Conservation (phyloP, 2,888 invertebrate species). For the Vannuccia rotundouncinata region DNA sequence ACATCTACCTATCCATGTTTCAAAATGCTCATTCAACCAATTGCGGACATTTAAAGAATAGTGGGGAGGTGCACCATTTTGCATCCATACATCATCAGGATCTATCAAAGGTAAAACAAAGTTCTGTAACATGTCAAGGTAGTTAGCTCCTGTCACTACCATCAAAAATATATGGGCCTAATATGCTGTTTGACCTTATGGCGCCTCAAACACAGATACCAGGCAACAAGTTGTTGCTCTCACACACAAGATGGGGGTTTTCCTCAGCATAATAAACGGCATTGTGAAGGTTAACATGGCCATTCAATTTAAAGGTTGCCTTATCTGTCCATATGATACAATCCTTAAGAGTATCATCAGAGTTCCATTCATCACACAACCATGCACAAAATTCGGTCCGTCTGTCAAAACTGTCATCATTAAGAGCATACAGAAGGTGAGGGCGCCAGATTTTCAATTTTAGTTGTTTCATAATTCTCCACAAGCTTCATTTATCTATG, state of each 20-base stretch:
- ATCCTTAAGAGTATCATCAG: slow-evolving; percentile 16
- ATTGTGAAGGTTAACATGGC: not conserved
- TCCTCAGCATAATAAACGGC: slow-evolving; percentile 8
- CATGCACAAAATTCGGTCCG: slow-evolving; percentile 12
- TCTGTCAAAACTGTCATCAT: too few species aligned
- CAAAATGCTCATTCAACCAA: not conserved
- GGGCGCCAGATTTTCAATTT: too few species aligned
- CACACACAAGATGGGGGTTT: slow-evolving; percentile 1
- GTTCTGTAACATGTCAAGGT: slow-evolving; percentile 7
- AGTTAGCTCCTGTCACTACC: not conserved
- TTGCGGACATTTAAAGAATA: not conserved
- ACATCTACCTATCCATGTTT: slow-evolving; percentile 5
- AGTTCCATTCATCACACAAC: slow-evolving; percentile 5
- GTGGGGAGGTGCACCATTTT: slow-evolving; percentile 12
- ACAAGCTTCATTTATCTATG: too few species aligned
- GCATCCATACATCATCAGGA: slow-evolving; percentile 4
- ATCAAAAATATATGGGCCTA: slow-evolving; percentile 2
- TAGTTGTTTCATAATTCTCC: too few species aligned
- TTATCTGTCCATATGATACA: slow-evolving; percentile 7
- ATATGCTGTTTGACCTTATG: not conserved
- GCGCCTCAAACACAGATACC: slow-evolving; percentile 16
- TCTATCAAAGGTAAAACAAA: not conserved
- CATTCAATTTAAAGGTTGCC: slow-evolving; percentile 12
- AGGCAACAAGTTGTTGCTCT: slow-evolving; percentile 21
- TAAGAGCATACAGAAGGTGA: too few species aligned